Evolutionary conservation across 2,888 invertebrate species (phyloP).

Genomic region (Suillia variegata): DNA sequence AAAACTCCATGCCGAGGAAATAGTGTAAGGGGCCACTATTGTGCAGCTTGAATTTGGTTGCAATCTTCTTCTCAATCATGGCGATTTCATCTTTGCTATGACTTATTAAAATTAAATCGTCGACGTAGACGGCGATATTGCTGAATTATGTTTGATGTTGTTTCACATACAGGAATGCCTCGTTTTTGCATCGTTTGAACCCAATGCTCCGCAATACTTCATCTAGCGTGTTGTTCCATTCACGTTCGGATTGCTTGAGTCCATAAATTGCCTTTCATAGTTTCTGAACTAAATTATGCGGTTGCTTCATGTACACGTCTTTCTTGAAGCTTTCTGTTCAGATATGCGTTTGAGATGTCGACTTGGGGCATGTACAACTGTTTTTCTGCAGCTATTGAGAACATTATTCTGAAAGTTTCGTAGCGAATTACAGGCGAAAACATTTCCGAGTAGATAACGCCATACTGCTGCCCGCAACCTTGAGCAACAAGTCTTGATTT

Average conservation of each 20-base stretch:
- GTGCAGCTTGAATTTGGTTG: slow-evolving; percentile 11
- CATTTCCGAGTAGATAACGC: neutral
- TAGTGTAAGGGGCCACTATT: slow-evolving; percentile 10
- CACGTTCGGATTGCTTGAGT: slow-evolving; percentile 15
- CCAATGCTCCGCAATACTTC: slow-evolving; percentile 3
- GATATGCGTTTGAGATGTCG: neutral
- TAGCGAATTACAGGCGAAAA: neutral
- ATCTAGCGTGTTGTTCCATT: slow-evolving; percentile 17
- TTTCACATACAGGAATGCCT: slow-evolving; percentile 15
- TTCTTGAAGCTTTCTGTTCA: neutral
- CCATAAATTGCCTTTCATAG: slow-evolving; percentile 16
- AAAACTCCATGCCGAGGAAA: slow-evolving; percentile 17
- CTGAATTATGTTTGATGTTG: too few species aligned
- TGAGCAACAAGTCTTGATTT: too few species aligned
- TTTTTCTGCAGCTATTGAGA: neutral
- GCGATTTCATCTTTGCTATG: slow-evolving; percentile 4
- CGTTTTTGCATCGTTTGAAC: slow-evolving; percentile 9
- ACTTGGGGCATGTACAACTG: neutral
- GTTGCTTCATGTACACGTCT: neutral
- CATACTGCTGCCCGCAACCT: neutral
- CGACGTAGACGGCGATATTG: slow-evolving; percentile 11
- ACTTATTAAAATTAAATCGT: slow-evolving; percentile 14
- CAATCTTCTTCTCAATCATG: slow-evolving; percentile 3
- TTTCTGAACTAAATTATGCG: neutral
- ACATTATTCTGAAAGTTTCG: neutral